Evolutionary conservation across 2,797 vertebrate species (phyloP), one percentile per base, ranked within the genome.

Genomic region (Anableps anableps): DNA sequence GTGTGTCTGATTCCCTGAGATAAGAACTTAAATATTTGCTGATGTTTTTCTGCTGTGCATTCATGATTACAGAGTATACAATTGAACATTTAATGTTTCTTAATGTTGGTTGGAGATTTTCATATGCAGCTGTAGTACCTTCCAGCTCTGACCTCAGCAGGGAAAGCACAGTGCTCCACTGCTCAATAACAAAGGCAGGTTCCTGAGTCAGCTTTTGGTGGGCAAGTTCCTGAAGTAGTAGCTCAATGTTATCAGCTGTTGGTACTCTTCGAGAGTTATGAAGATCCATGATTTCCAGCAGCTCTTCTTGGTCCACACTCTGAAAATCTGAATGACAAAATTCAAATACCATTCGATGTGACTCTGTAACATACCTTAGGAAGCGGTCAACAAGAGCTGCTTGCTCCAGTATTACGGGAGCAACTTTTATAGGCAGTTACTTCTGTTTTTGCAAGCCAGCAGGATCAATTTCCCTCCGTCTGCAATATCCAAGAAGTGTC

Each of bases 291-390:
- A 53, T 26, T 53, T 53, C 51, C 51, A 53, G 51, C 23, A 53
- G 51, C 8, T 53, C 51, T 23, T 53, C 51, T 23, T 1, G 26
- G 51, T 53, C 51, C 23, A 53, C 51, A 53, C 23, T 81, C 82
- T 83, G n/a, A 83, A 85, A 89, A 90, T 89, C 81, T 80, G 75
- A 86, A 60, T 0, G 17, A n/a, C 79, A 88, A n/a, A 77, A 81
- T 75, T 88, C 71, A 80, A 88, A 77, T 9, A 72, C 21, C 19
- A 89, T 80, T 66, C 53, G 0, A 16, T 90, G 76, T n/a, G 77
- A 83, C 38, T 83, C 83, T 80, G 87, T 43, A 43, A 74, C 31
- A 55, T 55, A 55, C 51, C 51, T 55, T 26, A 55, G 9, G 51
- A 55, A 55, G 51, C 51, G 26, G 26, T 55, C 51, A n/a, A 55